Percentiles rank a stretch among this genome's conserved stretches.
Evolutionary conservation across 2,113 vertebrate species (phyloP).

Genomic region (Cromileptes altivelis): DNA sequence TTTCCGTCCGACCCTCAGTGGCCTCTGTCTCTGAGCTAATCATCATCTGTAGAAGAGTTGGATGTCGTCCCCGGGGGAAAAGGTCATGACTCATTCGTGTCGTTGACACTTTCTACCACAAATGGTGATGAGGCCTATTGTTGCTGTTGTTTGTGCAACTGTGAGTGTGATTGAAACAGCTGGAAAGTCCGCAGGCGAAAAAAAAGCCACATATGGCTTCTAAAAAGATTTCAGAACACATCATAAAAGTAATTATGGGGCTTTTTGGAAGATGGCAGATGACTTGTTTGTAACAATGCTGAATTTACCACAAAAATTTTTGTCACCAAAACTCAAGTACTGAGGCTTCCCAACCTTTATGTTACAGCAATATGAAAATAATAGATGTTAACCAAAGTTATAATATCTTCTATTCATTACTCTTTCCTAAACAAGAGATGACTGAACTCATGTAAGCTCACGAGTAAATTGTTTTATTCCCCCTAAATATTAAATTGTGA

Average conservation of each 20-base stretch:
- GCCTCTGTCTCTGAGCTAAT: constrained; percentile 3
- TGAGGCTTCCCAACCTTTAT: neutral
- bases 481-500: too few species aligned
- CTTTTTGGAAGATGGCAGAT: neutral
- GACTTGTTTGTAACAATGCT: neutral
- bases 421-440: too few species aligned
- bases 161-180: neutral
- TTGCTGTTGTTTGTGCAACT: neutral
- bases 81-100: neutral
- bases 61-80: neutral
- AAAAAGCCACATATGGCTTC: neutral
- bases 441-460: too few species aligned
- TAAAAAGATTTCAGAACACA: neutral
- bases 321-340: neutral
- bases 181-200: neutral
- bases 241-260: neutral
- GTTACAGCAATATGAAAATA: neutral
- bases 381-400: neutral
- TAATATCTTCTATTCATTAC: too few species aligned
- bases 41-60: neutral
- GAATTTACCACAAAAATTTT: neutral
- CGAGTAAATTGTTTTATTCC: too few species aligned
- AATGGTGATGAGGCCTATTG: constrained; percentile 2
- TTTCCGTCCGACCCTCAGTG: neutral
- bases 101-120: neutral